Percentiles rank a stretch among this genome's conserved stretches.
These are phyloP conservation scores for Alfaro cultratus DNA, from an alignment of 2,797 vertebrate genomes.

Conservation along the genomic window DNA sequence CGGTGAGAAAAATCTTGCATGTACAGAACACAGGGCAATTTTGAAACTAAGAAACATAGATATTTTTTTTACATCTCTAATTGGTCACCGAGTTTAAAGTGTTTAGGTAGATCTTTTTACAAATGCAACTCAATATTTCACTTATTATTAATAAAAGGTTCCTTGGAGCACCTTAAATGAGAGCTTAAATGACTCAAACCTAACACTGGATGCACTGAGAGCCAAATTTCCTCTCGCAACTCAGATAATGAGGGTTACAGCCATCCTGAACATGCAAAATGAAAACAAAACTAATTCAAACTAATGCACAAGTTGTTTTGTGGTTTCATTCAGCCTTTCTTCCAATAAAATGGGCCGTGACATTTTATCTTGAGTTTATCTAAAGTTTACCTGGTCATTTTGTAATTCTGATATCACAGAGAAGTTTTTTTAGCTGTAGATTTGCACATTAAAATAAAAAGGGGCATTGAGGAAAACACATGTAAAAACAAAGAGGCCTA, in stretches of 20 bases:
- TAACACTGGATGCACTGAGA: neutral
- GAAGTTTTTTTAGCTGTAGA: neutral
- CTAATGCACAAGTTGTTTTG: neutral
- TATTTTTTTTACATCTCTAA: conserved; percentile 22
- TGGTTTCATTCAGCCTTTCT: neutral
- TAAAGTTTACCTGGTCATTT: neutral
- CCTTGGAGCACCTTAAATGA: neutral
- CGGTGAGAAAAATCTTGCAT: conserved; percentile 37
- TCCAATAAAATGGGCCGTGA: neutral
- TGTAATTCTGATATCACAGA: conserved; percentile 12
- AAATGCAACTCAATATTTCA: neutral
- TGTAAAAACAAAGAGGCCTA: conserved; percentile 5
- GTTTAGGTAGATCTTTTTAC: neutral
- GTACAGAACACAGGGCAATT: conserved; percentile 35
- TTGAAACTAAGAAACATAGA: conserved; percentile 9
- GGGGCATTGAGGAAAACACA: neutral
- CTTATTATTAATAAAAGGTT: neutral
- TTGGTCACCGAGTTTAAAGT: neutral
- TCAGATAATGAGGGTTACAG: neutral
- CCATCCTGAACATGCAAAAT: neutral
- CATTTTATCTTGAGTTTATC: neutral
- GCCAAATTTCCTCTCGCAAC: neutral
- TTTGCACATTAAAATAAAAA: neutral
- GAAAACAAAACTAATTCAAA: neutral
- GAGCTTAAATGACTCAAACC: conserved; percentile 5